Base-by-base conservation (phyloP, 2,888 invertebrate species). In the Calameuta filiformis region DNA sequence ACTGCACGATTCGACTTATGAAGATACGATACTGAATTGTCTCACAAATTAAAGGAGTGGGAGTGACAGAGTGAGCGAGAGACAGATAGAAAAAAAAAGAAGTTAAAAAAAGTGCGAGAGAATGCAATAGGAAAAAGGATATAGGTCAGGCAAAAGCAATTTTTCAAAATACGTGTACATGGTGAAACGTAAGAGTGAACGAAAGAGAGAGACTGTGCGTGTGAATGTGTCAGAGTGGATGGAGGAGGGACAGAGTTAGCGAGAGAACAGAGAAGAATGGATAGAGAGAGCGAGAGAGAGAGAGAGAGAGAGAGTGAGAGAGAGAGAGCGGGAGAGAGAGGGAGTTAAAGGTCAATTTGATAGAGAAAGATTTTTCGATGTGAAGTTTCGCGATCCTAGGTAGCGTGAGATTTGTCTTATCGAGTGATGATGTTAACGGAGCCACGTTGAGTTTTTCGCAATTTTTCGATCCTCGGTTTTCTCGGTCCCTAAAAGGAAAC, bases 401-500 rank as follows among this genome's bases (percentile, higher is more conserved):
- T 79, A 56, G 40, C 40, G 40, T 56, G 40, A 56, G 40, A 56
- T 56, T 56, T 56, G 40, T 56, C 40, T 56, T 56, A 56, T 56
- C 40, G 40, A 56, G 23, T 56, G 40, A 56, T 56, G 40, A 56
- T 56, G 23, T 56, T 56, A 56, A 56, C 40, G 40, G 23, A 56
- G 40, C 40, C 40, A 79, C 74, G 76, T 73, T 77, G 37, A 33
- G 33, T 71, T 71, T 71, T 71, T 71, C 71, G 71, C 71, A 12
- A 71, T 71, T 56, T 56, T 71, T 34, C 31, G 71, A 71, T 71
- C 71, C 71, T 71, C 71, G 71, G 71, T 71, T 82, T 83, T 84
- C 79, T 82, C 84, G 86, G 87, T 87, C 88, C 89, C 88, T 86
- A 74, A 82, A 79, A 30, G 31, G 71, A 71, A 79, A 79, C 40